Evolutionary conservation across 2,113 vertebrate genomes (phyloP), one percentile per base, ranked within the genome.

Genomic region (Rhipidura dahli): DNA sequence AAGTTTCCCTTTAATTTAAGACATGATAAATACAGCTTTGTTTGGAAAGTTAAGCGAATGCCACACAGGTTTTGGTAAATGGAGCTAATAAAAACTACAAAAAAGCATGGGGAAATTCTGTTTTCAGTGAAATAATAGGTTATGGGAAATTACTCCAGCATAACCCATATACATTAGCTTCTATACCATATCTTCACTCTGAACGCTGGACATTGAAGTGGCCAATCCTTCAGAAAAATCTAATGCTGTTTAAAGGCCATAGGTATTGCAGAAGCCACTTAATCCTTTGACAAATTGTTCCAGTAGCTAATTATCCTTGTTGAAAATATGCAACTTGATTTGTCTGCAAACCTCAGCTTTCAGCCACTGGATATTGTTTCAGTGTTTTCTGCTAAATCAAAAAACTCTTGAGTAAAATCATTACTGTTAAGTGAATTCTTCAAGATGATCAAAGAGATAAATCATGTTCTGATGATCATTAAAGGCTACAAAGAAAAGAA

Each of bases 1-100:
- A 96, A 92, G 78, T 81, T 91, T 90, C 27, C 45, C 65, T 97
- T 92, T 96, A 80, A 95, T 90, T 97, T 94, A 93, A 81, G 66
- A 33, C 51, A 68, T 9, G 23, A 91, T 81, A 89, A 97, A 93
- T 65, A 73, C 44, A 80, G 63, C 20, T 95, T 96, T 87, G 59
- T 89, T 92, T 87, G 47, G 50, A 73, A 83, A 92, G 60, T 64
- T 80, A 59, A 60, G 64, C 83, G 61, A 92, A 81, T 31, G 27
- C 15, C 71, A 42, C 50, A 50, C 30, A 47, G 20, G 42, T 42
- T 83, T 92, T 83, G 39, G 49, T 59, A 95, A 94, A 94, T n/a
- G 15, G 54, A 71, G 31, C 64, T 56, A 71, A 71, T 81, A 89
- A 86, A 84, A 81, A 28, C 50, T 63, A 37, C 35, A 71, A 76